phyloP scores from a whole-genome alignment of 1,140 invertebrate genomes.

The Camponotus floridanus region DNA sequence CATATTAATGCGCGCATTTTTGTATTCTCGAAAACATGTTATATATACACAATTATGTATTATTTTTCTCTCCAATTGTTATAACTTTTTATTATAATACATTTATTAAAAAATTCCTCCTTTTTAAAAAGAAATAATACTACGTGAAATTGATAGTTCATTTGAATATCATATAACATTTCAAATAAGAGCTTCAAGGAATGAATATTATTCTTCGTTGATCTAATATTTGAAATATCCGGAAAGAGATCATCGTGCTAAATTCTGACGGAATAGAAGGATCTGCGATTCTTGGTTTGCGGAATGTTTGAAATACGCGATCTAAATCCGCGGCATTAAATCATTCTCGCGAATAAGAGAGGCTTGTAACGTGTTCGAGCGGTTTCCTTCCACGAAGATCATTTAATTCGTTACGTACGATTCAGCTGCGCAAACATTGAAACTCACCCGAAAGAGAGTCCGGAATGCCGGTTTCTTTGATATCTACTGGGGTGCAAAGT shows the following conservation, averaged over 20 bases:
- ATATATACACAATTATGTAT: too few relatives aligned
- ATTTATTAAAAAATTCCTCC: background rate
- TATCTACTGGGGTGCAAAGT: constrained; percentile 27
- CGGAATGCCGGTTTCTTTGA: constrained; percentile 47
- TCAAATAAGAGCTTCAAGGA: background rate
- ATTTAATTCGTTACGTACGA: constrained; percentile 60
- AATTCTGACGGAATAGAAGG: constrained; percentile 48
- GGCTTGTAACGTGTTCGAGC: constrained; percentile 26
- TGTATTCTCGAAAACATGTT: background rate
- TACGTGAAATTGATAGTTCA: background rate
- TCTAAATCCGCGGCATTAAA: constrained; percentile 47
- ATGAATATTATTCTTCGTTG: constrained; percentile 40
- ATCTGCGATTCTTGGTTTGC: constrained; percentile 40
- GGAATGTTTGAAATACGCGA: constrained; percentile 37
- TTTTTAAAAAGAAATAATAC: background rate
- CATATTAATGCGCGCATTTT: background rate
- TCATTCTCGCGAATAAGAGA: constrained; percentile 39
- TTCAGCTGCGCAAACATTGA: constrained; percentile 56
- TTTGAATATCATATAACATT: constrained; percentile 14
- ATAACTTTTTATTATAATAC: background rate
- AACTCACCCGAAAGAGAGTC: constrained; percentile 38
- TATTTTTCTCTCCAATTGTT: background rate
- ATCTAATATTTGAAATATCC: constrained; percentile 38
- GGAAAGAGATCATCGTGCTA: constrained; percentile 21
- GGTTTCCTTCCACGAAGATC: constrained; percentile 8